Conservation (phyloP, 2,797 vertebrate genomes). For the Calcarius lapponicus region DNA sequence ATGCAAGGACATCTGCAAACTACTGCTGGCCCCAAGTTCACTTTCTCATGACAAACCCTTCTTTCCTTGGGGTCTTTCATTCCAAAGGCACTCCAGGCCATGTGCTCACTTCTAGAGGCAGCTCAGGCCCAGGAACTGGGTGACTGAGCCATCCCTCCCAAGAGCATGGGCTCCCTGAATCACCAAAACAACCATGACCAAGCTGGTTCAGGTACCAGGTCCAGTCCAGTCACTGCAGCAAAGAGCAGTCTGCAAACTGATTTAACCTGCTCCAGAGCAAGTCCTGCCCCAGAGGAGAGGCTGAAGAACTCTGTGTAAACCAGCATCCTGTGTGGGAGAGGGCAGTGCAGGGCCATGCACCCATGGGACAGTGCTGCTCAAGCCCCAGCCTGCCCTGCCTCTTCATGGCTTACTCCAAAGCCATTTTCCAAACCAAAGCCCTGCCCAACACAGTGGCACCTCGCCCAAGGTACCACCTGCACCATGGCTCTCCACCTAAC, state of each 20-base stretch:
- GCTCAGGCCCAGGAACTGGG: fast-evolving
- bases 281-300: not conserved
- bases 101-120: not conserved
- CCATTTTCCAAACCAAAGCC: not conserved
- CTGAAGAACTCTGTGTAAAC: not conserved
- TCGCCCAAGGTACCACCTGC: not conserved
- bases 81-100: not conserved
- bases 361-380: not conserved
- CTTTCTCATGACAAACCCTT: not conserved
- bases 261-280: not conserved
- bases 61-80: not conserved
- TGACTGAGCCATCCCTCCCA: not conserved
- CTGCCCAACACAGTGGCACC: not conserved
- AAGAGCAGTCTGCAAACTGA: not conserved
- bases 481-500: not conserved
- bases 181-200: not conserved
- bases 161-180: not conserved
- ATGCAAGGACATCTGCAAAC: not conserved
- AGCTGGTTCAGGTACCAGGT: not conserved
- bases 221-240: not conserved
- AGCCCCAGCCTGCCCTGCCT: not conserved
- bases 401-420: not conserved
- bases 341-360: not conserved
- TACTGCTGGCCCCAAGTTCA: not conserved
- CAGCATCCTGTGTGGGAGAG: not conserved